Conservation (phyloP, 2,113 vertebrate species). For the Oxyura jamaicensis region DNA sequence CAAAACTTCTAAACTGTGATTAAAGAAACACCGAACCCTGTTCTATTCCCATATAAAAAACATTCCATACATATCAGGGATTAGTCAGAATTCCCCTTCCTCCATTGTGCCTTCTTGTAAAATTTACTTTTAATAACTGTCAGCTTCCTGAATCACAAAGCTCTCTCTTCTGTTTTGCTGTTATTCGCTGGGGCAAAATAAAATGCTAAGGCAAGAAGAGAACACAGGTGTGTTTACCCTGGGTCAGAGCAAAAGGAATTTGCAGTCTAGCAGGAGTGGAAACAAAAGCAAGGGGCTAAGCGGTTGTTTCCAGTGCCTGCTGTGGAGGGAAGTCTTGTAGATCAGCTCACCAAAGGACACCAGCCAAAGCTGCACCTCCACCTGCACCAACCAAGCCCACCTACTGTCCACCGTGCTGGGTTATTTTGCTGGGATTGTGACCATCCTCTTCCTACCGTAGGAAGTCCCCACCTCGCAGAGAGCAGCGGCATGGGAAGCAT, state of each 20-base stretch:
- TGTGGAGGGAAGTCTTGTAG: not conserved
- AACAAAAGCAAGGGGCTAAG: not conserved
- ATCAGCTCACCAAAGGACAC: not conserved
- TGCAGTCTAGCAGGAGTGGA: not conserved
- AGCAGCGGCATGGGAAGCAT: not conserved
- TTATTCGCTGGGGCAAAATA: conserved; percentile 11
- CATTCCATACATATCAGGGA: conserved; percentile 65
- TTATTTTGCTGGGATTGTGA: not conserved
- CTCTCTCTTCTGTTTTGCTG: conserved; percentile 31
- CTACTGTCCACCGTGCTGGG: not conserved
- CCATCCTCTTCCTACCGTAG: not conserved
- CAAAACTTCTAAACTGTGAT: conserved; percentile 8
- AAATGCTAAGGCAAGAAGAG: conserved; percentile 2
- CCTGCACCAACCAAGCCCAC: not conserved
- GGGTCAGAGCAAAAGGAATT: conserved; percentile 24
- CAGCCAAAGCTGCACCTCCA: not conserved
- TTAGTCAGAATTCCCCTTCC: conserved; percentile 51
- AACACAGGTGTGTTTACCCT: conserved; percentile 39
- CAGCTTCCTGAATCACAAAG: conserved; percentile 52
- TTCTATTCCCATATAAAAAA: conserved; percentile 35
- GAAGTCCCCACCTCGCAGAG: not conserved
- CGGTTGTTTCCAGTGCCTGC: conserved; percentile 7
- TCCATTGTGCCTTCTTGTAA: not conserved
- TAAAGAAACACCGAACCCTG: conserved; percentile 33
- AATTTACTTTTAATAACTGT: conserved; percentile 66